Evolutionary conservation across 1,140 invertebrate genomes (phyloP), one percentile per base, ranked within the genome.

Genomic region (Plodia interpunctella): DNA sequence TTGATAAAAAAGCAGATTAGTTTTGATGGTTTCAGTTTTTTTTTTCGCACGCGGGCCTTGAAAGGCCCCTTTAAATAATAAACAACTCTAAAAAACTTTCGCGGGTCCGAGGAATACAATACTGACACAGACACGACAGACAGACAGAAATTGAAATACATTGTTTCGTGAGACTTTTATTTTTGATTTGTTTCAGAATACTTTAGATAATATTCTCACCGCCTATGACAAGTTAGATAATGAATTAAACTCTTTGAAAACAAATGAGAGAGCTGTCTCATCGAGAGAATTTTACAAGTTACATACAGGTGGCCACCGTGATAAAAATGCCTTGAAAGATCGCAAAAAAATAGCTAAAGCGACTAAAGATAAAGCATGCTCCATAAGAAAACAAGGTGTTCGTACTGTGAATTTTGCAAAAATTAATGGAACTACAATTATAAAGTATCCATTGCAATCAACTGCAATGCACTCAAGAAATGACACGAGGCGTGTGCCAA

Each of bases 211-310:
- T 11, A 80, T 85, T 35, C 77, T 72, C 15, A 62, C 55, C 9
- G 72, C 76, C 8, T 85, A 83, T 35, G 76, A 78, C 28, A 66
- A 50, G 1, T 69, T 85, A 49, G 54, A 81, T 13, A 63, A 55
- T 30, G 68, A 78, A 63, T 32, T 78, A 2, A 67, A 57, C 15
- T 15, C 1, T 44, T 44, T 44, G 15, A 44, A 44, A 44, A 6
- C 13, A 10, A 44, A 10, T 15, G 38, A 44, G 10, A 44, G 10
- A 44, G 13, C 13, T 44, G 38, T 10, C n/a, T 59, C 32, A 53
- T 44, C 17, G 20, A 49, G 2, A 49, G n/a, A 5, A 2, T 28
- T 20, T 44, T n/a, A 44, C 13, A 15, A 44, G 8, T 19, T 18
- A 32, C 21, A n/a, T 15, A 15, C 20, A 25, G 17, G 2, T 5